Evolutionary conservation across 2,113 vertebrate genomes (phyloP).

Genomic region (Orthonyx spaldingii): DNA sequence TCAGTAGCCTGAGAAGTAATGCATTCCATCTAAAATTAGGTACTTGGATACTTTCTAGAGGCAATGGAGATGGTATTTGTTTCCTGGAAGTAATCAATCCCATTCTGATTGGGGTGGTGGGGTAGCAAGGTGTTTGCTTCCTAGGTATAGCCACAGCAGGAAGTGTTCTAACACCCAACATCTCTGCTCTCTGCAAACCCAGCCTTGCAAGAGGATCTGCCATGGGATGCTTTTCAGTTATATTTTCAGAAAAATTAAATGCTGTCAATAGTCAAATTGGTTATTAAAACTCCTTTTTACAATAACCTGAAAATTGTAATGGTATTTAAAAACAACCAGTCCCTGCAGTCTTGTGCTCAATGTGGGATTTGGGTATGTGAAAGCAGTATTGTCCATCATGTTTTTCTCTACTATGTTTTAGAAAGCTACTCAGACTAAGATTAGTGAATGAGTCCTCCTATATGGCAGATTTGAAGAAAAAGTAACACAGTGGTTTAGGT

Average conservation of each 20-base stretch:
- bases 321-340: not conserved
- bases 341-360: not conserved
- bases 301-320: not conserved
- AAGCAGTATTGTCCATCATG: not conserved
- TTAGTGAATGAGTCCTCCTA: not conserved
- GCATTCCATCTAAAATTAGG: not conserved
- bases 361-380: not conserved
- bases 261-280: not conserved
- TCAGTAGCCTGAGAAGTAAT: not conserved
- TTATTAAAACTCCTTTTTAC: not conserved
- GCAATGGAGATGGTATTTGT: not conserved
- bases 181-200: not conserved
- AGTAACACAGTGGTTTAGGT: not conserved
- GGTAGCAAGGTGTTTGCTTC: not conserved
- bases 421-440: not conserved
- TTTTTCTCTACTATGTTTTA: not conserved
- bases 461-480: not conserved
- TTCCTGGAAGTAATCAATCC: not conserved
- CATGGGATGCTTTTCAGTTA: not conserved
- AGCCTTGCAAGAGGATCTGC: not conserved
- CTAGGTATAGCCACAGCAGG: not conserved
- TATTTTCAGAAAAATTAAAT: not conserved
- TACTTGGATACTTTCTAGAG: not conserved
- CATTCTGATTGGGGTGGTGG: not conserved
- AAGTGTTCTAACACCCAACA: not conserved